These are phyloP conservation scores for Temnothorax ravouxi DNA, from an alignment of 2,888 invertebrate species.

Conservation along the genomic window DNA sequence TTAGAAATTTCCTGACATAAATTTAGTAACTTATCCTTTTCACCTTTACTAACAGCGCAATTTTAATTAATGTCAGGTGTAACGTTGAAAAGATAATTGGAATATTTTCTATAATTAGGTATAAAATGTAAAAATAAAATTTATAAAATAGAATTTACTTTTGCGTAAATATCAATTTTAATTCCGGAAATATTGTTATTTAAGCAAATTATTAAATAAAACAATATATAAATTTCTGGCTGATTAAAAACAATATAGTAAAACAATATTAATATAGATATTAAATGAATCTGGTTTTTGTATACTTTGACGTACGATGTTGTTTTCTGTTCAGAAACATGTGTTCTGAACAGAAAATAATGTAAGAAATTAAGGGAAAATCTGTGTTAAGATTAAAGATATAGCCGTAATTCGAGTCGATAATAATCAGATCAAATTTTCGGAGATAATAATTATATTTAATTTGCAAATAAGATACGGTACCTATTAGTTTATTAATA, in stretches of 20 bases:
- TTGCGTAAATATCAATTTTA: background rate
- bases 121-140: conserved; percentile 2
- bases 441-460: conserved; percentile 32
- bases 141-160: background rate
- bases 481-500: conserved; percentile 14
- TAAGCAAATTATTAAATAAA: conserved; percentile 13
- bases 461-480: conserved; percentile 41
- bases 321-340: background rate
- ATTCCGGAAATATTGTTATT: background rate
- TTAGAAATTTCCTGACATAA: background rate
- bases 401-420: background rate
- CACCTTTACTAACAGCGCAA: background rate
- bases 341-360: background rate
- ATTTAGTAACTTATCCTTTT: background rate
- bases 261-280: background rate
- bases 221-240: background rate
- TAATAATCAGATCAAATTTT: conserved; percentile 16
- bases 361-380: background rate
- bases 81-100: conserved; percentile 9
- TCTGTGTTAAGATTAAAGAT: background rate
- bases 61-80: background rate
- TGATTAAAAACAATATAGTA: no score
- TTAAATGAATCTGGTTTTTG: background rate
- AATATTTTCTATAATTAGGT: background rate
- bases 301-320: background rate